phyloP scores from a whole-genome alignment of 2,888 invertebrate species.

The Xestoiulus laeticollis region DNA sequence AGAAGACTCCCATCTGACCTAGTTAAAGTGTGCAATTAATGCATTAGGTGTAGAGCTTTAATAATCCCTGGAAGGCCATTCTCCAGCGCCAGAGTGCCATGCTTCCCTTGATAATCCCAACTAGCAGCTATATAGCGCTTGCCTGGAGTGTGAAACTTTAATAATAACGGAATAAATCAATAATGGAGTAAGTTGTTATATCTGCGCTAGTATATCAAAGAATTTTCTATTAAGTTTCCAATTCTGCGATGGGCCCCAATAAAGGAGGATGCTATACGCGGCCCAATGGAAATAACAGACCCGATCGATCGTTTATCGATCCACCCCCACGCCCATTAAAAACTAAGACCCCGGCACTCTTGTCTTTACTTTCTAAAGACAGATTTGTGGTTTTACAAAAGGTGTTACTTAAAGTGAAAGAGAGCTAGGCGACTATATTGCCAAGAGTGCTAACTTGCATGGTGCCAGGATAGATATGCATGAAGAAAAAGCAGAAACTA shows the following conservation, averaged over 20 bases:
- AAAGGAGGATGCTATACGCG: background rate
- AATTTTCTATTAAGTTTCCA: slow-evolving; percentile 29
- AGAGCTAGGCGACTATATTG: background rate
- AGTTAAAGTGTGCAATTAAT: slow-evolving; percentile 18
- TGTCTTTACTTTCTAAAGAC: slow-evolving; percentile 13
- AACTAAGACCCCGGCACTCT: slow-evolving; percentile 16
- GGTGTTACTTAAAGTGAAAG: slow-evolving; percentile 24
- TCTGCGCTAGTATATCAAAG: slow-evolving; percentile 5
- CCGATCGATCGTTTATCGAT: slow-evolving; percentile 12
- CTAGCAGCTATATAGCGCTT: background rate
- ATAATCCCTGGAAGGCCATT: slow-evolving; percentile 37
- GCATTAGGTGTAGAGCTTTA: slow-evolving; percentile 21
- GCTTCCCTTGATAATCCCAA: background rate
- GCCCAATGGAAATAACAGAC: background rate
- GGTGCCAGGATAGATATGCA: no score
- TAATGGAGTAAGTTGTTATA: slow-evolving; percentile 13
- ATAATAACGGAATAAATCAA: slow-evolving; percentile 28
- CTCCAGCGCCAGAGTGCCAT: background rate
- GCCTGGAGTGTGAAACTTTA: slow-evolving; percentile 33
- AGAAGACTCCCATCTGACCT: background rate
- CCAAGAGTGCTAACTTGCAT: no score
- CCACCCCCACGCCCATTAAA: background rate
- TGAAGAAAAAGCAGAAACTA: background rate
- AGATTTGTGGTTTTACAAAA: slow-evolving; percentile 18
- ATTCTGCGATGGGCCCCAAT: background rate